Base-by-base conservation (phyloP, 1,140 invertebrate genomes). In the Lasioglossum baleicum region DNA sequence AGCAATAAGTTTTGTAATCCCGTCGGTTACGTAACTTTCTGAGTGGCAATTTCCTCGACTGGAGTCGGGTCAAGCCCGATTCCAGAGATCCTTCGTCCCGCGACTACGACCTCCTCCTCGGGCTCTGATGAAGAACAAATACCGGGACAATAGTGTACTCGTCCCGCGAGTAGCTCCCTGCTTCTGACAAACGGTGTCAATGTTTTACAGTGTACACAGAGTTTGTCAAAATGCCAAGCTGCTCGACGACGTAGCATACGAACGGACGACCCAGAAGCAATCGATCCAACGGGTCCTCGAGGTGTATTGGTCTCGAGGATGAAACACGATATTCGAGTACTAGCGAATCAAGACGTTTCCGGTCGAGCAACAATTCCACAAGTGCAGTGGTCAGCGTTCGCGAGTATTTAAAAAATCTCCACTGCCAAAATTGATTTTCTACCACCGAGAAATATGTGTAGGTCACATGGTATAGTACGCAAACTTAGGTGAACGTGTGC, bases 1-100 rank as follows among this genome's bases (percentile, higher is more conserved):
- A 51, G 64, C 77, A 79, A 81, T 82, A 84, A 86, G 82, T 84
- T 86, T 82, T 56, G 79, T 82, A 87, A 87, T 85, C 68, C 75
- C 61, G 70, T 79, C 75, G 75, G 73, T 82, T 87, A 69, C 64
- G 70, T 82, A 88, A 83, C 73, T 83, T 40, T 64, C 80, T 69
- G 77, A 82, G 81, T 81, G 75, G 78, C 75, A 85, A 85, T 88
- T 82, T 81, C 76, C 76, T 65, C 35, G 60, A 75, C 48, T 68
- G 35, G 60, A 73, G 58, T 64, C 61, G 26, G 17, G 31, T 26
- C 26, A 42, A 56, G n/a, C 40, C 26, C 53, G 68, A 78, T 80
- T 79, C 56, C 77, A 17, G 17, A 35, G 10, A 13, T 35, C 51
- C 11, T 31, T 31, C 22, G 20, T 76, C 26, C 4, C n/a, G 20